Base-by-base conservation (phyloP, 2,888 invertebrate genomes). In the Parnassius apollo region DNA sequence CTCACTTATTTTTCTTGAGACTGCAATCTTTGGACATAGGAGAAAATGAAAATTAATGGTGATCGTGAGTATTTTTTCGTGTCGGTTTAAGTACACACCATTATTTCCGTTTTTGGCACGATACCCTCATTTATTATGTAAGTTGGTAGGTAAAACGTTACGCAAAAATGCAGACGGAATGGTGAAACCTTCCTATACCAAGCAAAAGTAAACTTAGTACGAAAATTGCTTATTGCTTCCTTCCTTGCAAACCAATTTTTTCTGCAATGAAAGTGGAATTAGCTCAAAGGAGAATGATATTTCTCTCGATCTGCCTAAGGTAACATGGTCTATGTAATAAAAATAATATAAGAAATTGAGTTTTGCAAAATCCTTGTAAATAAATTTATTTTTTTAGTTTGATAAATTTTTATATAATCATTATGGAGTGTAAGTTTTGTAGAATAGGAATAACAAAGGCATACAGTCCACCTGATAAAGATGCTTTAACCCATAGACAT, bases 1-100 rank as follows among this genome's bases (percentile, higher is more conserved):
- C 51, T 51, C 56, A 57, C 63, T 71, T 75, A 70, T 81, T 81
- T 82, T 78, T 77, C 83, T 82, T 82, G 85, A 86, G 88, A 84
- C 86, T 83, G 80, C 86, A 83, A 83, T 86, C 84, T 80, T 74
- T 77, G 82, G 83, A 80, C 86, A 86, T 86, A 83, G 77, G 80
- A 76, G 75, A 82, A 86, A 91, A 91, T 91, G 90, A 91, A 89
- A 90, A 91, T 91, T 89, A 91, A 91, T 91, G 88, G 81, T 80
- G 70, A 82, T 72, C 79, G 79, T 76, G 82, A 91, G 91, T 91
- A 91, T 91, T 89, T 91, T 91, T 91, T 89, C 91, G 84, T 91
- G 91, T 91, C 77, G 86, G 85, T 89, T 85, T 85, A 87, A 91
- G 91, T 88, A 89, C 82, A 88, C 83, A 87, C 88, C 87, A 90